Evolutionary conservation across 2,113 vertebrate genomes (phyloP), one percentile per base, ranked within the genome.

Genomic region (Ptyas mucosa): DNA sequence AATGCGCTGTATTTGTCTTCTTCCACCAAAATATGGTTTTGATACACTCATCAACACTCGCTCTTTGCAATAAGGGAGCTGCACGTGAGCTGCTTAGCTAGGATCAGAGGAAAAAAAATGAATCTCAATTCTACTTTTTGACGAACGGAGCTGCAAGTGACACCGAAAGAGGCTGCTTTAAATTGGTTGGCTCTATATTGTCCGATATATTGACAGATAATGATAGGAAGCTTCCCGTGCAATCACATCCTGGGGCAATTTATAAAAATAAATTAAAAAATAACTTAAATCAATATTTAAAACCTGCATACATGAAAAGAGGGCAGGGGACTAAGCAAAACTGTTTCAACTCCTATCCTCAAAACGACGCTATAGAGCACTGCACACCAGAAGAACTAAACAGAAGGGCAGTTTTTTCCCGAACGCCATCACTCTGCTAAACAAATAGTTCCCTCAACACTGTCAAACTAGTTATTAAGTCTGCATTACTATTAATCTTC

Each of bases 61-160:
- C 90, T 91, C 92, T 58, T 93, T 95, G 94, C 95, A 93, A 93
- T 0, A 39, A 29, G 46, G 55, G 49, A 18, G 24, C 92, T 43
- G 8, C 85, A 29, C 11, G 20, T 58, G 12, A 34, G 29, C 55
- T 61, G 7, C n/a, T 21, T 64, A 20, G 39, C 10, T 15, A 81
- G 89, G 58, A 85, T 46, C 43, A 81, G 24, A 55, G 52, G 10
- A 85, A 89, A 58, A 81, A 89, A 58, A 86, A 90, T 20, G 29
- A 61, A 86, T 6, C 58, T 29, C 34, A 7, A 4, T 54, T 8
- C 15, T 11, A 15, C 20, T 21, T 81, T 89, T 85, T n/a, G 18
- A 34, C 11, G 3, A 29, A 26, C 21, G n/a, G 26, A 91, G 43
- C 43, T 57, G 20, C 43, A 49, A 46, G 64, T 5, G 7, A 81